These are phyloP conservation scores for Hypotaenidia okinawae DNA, from an alignment of 2,797 vertebrate species.

Conservation along the genomic window DNA sequence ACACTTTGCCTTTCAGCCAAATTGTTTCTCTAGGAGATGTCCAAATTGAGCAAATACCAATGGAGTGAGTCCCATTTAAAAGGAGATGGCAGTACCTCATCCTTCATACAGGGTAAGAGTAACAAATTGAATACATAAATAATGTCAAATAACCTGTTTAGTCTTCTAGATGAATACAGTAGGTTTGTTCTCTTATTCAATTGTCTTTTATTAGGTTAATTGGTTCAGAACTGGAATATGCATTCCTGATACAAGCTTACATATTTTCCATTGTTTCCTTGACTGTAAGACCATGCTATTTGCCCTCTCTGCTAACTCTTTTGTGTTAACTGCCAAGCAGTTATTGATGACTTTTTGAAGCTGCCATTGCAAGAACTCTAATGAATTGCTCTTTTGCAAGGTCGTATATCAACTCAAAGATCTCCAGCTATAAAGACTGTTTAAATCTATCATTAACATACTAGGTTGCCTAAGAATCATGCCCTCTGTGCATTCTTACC, in stretches of 20 bases:
- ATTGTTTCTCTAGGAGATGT: neutral
- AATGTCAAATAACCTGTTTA: neutral
- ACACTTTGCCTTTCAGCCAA: neutral
- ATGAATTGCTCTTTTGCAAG: slow-evolving; percentile 44
- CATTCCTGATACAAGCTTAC: neutral
- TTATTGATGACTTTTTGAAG: slow-evolving; percentile 50
- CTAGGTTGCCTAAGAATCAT: neutral
- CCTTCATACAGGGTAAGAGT: neutral
- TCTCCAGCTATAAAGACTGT: neutral
- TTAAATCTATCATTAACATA: slow-evolving; percentile 44
- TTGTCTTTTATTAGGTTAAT: slow-evolving; percentile 15
- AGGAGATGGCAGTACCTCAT: neutral
- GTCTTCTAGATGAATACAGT: neutral
- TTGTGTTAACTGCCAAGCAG: slow-evolving; percentile 26
- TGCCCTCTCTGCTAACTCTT: neutral
- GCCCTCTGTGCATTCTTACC: neutral
- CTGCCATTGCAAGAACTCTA: neutral
- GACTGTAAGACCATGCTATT: neutral
- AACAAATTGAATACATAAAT: neutral
- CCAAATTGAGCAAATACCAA: neutral
- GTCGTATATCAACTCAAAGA: slow-evolving; percentile 13
- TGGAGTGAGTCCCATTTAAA: neutral
- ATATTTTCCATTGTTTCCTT: neutral
- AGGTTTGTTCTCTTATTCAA: neutral
- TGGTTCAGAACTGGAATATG: neutral